Base-by-base conservation (phyloP, 2,888 invertebrate genomes). In the Meteorus colon region DNA sequence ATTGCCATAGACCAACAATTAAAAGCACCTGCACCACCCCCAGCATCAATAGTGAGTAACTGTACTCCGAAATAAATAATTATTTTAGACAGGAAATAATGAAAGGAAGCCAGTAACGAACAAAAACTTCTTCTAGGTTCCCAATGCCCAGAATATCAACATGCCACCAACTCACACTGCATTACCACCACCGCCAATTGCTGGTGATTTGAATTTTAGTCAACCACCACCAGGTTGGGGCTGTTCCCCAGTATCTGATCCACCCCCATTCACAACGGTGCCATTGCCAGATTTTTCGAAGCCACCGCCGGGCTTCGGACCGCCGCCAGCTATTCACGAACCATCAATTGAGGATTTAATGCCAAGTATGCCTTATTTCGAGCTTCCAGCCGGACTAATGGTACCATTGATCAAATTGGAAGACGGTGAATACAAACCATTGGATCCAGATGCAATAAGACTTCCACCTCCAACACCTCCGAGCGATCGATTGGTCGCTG, bases 311-410 rank as follows among this genome's bases (percentile, higher is more conserved):
- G 96, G 96, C 41, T 96, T 95, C 86, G 91, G 88, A 27, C 81
- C 80, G 41, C 88, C 90, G 1, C 85, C 86, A 4, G 86, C 87
- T 68, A 85, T 88, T 31, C 91, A 82, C 48, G 89, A 88, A 86
- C 91, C 82, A 87, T 92, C 89, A 86, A 89, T 92, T 71, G 95
- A 96, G 83, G 96, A 96, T 79, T 90, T 96, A 80, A 94, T 96
- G 91, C 98, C 98, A 34, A 95, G 96, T 34, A 95, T 96, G 83
- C 98, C 98, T 69, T 99, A 99, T 90, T 99, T 96, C 89, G 98
- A 99, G 88, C 92, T 99, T 80, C 99, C 99, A 2, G 98, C 99
- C 74, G 99, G 98, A 63, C 92, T 99, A 27, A 98, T 99, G 95
- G 98, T 98, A 75, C 97, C 98, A n/a, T 92, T 98, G 16, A 96